phyloP scores from a whole-genome alignment of 1,140 invertebrate genomes.

The Drosophila saltans region DNA sequence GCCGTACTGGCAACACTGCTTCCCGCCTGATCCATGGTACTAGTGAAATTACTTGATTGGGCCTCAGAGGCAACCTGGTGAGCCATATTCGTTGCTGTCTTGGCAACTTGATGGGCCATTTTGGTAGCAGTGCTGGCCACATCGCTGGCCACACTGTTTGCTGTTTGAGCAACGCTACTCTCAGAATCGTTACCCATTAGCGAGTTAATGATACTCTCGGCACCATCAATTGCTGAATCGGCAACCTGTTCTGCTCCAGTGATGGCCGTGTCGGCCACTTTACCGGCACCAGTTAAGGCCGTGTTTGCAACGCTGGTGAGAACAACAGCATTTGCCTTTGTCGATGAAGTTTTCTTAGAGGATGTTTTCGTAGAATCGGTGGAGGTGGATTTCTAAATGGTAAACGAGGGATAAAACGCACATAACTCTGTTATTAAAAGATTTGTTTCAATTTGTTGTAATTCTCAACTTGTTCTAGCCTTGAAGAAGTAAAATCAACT shows the following conservation, averaged over 20 bases:
- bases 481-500: background rate
- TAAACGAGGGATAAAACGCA: too few species aligned
- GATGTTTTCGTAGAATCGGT: background rate
- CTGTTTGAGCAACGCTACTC: background rate
- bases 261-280: slow-evolving; percentile 1
- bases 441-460: too few species aligned
- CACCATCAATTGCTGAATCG: background rate
- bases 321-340: background rate
- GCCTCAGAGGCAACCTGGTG: too few species aligned
- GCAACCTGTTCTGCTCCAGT: background rate
- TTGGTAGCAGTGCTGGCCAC: background rate
- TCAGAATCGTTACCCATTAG: background rate
- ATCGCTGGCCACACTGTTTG: background rate
- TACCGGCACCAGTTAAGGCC: background rate
- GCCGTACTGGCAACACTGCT: too few species aligned
- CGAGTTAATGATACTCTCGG: background rate
- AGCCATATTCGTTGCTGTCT: background rate
- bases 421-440: too few species aligned
- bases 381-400: background rate
- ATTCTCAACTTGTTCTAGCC: too few species aligned
- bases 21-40: too few species aligned
- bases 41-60: too few species aligned
- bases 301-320: background rate
- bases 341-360: background rate
- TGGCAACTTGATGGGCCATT: background rate